Base-by-base conservation (phyloP, 2,113 vertebrate genomes). In the Ciconia maguari region DNA sequence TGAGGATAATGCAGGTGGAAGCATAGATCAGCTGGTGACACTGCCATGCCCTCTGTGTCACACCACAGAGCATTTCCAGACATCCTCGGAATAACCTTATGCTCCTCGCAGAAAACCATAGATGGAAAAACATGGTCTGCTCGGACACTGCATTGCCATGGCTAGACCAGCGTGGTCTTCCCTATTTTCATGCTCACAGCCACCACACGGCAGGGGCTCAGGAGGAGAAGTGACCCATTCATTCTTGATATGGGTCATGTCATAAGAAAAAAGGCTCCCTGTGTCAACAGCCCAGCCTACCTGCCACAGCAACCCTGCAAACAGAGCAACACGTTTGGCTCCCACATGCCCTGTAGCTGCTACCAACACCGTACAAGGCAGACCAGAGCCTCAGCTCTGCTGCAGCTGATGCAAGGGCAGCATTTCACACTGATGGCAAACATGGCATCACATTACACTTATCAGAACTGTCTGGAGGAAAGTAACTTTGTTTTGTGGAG, bases 311-410 rank as follows among this genome's bases (percentile, higher is more conserved):
- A 49, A 10, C 34, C 11, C 48, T 60, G 24, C 54, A 60, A 51
- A 41, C 19, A 42, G 16, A 82, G 60, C 38, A 60, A 3, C 22
- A 12, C 1, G 0, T 0, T 11, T 15, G 26, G 66, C 48, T 84
- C 49, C 36, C 13, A 22, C 13, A 2, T 1, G 8, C 17, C 66
- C 66, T 10, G 36, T 8, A 25, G 44, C n/a, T 80, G 41, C 91
- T 55, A 13, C 36, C 3, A 1, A 4, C 34, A 10, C 25, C 2
- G 1, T 8, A 6, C 4, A 0, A 21, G 54, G 48, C 58, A 46
- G 68, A 62, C 4, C 70, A 3, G 82, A 70, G 48, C 2, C 70
- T 55, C 91, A 36, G 55, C 2, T 14, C 86, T 51, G 44, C 84
- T 19, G 25, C 57, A 46, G 68, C 55, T 41, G 13, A 34, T 21